phyloP scores from a whole-genome alignment of 2,797 vertebrate species.

The Neosilurus mollespiculum region DNA sequence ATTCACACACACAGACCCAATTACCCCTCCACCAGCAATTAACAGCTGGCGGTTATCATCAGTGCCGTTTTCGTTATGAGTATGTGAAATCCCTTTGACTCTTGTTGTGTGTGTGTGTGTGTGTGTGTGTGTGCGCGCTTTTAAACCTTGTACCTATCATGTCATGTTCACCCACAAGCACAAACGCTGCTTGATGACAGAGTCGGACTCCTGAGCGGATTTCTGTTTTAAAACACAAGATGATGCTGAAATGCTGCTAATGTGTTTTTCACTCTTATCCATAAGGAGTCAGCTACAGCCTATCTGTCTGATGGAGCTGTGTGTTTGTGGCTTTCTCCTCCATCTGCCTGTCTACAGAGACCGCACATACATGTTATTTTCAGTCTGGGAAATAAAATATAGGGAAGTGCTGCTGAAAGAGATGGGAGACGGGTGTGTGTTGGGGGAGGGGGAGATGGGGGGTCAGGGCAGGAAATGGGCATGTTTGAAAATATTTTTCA shows the following conservation, averaged over 20 bases:
- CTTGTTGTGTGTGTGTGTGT: constrained; percentile 8
- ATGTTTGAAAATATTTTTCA: not conserved
- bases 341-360: constrained; percentile 59
- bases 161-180: constrained; percentile 25
- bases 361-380: constrained; percentile 66
- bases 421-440: constrained; percentile 20
- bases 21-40: constrained; percentile 68
- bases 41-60: constrained; percentile 66
- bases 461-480: constrained; percentile 24
- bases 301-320: constrained; percentile 49
- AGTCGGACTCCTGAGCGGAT: constrained; percentile 32
- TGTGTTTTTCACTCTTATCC: constrained; percentile 36
- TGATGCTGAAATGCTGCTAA: constrained; percentile 43
- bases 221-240: constrained; percentile 36
- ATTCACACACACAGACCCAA: constrained; percentile 58
- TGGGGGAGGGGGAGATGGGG: no score
- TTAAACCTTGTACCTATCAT: constrained; percentile 23
- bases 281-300: constrained; percentile 37
- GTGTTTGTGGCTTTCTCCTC: constrained; percentile 64
- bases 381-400: constrained; percentile 58
- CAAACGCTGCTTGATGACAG: constrained; percentile 36
- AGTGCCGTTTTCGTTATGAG: constrained; percentile 56
- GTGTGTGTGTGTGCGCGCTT: not conserved
- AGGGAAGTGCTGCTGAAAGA: constrained; percentile 56
- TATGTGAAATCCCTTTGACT: constrained; percentile 33